phyloP scores from a whole-genome alignment of 2,113 vertebrate genomes.

The Alethe castanea region DNA sequence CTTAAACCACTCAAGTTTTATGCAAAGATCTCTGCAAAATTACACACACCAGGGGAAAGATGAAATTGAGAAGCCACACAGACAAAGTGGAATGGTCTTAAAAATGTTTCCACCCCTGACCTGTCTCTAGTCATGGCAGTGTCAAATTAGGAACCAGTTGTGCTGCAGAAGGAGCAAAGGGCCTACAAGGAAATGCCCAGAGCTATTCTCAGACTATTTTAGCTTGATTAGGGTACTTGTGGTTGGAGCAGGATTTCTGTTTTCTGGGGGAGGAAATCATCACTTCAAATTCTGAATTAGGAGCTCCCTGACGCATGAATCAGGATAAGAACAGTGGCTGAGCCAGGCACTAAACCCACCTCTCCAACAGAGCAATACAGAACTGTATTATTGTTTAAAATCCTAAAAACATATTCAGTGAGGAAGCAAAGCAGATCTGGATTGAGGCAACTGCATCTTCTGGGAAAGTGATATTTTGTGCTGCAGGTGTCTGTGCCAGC shows the following conservation, averaged over 20 bases:
- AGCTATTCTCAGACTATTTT: neutral
- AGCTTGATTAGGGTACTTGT: neutral
- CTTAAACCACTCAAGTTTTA: neutral
- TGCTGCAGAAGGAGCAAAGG: neutral
- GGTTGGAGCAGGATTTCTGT: neutral
- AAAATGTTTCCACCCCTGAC: neutral
- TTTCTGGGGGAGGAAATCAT: neutral
- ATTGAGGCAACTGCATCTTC: neutral
- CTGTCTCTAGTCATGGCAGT: neutral
- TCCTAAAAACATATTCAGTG: neutral
- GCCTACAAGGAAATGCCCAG: neutral
- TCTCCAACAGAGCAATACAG: neutral
- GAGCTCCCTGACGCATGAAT: neutral
- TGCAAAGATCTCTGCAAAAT: neutral
- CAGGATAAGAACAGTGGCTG: neutral
- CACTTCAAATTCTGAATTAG: neutral
- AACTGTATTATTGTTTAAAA: neutral
- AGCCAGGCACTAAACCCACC: neutral
- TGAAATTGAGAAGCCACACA: neutral
- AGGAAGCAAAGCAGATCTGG: neutral
- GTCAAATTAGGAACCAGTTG: neutral
- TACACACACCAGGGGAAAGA: rapidly evolving
- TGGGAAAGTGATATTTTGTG: neutral
- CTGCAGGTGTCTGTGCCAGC: neutral
- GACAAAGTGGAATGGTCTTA: neutral